Percentiles rank a stretch among this genome's conserved stretches.
phyloP scores from a whole-genome alignment of 2,888 invertebrate genomes.

The Caenorhabditis sinica region DNA sequence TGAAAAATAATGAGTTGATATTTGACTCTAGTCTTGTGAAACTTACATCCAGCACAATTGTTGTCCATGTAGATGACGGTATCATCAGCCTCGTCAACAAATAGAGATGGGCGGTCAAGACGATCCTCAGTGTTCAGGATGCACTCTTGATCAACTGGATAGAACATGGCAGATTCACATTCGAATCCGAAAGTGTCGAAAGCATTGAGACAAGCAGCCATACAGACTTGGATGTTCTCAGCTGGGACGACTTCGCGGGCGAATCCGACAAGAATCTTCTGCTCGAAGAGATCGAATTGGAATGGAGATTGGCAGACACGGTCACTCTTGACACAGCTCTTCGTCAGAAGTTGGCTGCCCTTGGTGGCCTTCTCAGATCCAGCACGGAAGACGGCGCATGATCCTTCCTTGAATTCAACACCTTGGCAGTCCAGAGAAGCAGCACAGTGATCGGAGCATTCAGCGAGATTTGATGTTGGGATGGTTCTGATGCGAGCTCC shows the following conservation, averaged over 20 bases:
- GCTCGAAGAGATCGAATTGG: constrained; percentile 83
- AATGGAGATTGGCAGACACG: constrained; percentile 83
- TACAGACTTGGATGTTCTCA: constrained; percentile 78
- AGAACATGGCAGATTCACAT: constrained; percentile 84
- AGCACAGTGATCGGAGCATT: constrained; percentile 82
- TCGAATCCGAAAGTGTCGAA: constrained; percentile 83
- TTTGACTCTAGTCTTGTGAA: neutral
- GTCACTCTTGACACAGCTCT: constrained; percentile 82
- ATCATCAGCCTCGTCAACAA: constrained; percentile 82
- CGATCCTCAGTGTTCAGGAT: constrained; percentile 84
- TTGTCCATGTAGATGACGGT: constrained; percentile 84
- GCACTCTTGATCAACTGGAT: constrained; percentile 83
- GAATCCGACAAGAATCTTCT: constrained; percentile 83
- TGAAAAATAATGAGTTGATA: constrained; percentile 63
- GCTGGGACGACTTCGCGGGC: constrained; percentile 83
- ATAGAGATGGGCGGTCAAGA: constrained; percentile 82
- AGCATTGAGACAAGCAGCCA: constrained; percentile 82
- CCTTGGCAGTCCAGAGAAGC: constrained; percentile 79
- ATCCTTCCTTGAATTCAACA: constrained; percentile 77
- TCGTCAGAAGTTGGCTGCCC: constrained; percentile 73
- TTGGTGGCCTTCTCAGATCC: constrained; percentile 66
- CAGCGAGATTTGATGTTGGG: constrained; percentile 76
- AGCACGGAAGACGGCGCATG: constrained; percentile 76
- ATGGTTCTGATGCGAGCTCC: constrained; percentile 76
- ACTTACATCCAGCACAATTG: constrained; percentile 83